phyloP scores from a whole-genome alignment of 2,113 vertebrate genomes.

The Cryptomyrus ogoouensis region DNA sequence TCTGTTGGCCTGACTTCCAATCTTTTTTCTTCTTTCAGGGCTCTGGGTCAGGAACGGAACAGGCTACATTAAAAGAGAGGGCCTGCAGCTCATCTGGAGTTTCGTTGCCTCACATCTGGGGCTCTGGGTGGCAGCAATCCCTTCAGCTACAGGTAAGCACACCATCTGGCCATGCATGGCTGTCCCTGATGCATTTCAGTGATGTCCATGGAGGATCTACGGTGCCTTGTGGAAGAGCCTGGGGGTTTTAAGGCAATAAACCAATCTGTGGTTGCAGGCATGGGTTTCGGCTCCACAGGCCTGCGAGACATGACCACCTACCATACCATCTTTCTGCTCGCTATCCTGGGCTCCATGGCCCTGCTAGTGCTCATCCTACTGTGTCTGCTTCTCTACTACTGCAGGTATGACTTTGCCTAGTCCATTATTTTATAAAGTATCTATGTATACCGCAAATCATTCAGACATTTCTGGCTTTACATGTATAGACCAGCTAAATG shows the following conservation, averaged over 20 bases:
- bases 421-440: background rate
- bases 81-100: conserved; percentile 74
- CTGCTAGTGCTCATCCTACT: conserved; percentile 73
- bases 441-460: background rate
- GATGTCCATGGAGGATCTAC: background rate
- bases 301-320: conserved; percentile 74
- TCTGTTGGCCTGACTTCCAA: background rate
- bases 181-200: background rate
- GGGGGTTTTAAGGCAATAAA: background rate
- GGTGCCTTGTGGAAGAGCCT: background rate
- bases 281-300: conserved; percentile 55
- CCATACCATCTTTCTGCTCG: conserved; percentile 81
- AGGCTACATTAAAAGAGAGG: conserved; percentile 79
- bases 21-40: conserved; percentile 51
- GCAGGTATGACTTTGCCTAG: conserved; percentile 59
- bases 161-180: background rate
- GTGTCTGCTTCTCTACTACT: conserved; percentile 79
- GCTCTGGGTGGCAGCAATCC: conserved; percentile 86
- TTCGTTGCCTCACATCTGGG: conserved; percentile 77
- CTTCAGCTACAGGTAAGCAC: conserved; percentile 67
- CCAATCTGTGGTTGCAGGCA: conserved; percentile 51
- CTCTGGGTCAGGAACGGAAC: conserved; percentile 80
- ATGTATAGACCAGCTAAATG: background rate
- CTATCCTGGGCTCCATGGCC: conserved; percentile 73
- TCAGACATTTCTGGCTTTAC: background rate